These are phyloP conservation scores for Machimus atricapillus DNA, from an alignment of 2,888 invertebrate species.

Conservation along the genomic window DNA sequence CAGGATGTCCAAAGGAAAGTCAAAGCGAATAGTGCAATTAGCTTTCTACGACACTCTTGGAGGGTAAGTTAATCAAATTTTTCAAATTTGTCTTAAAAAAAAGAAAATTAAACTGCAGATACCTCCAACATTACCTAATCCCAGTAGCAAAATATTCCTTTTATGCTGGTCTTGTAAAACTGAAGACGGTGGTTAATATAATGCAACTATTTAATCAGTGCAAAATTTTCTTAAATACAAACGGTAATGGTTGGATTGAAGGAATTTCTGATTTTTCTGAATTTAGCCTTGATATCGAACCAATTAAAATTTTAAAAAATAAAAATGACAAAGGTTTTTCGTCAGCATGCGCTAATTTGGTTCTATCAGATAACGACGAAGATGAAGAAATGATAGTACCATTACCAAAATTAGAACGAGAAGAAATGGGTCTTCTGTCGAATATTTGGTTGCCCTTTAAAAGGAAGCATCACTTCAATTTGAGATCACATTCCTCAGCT, in stretches of 20 bases:
- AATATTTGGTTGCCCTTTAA: conserved; percentile 59
- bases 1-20: conserved; percentile 49
- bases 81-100: background rate
- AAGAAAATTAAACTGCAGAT: conserved; percentile 48
- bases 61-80: conserved; percentile 50
- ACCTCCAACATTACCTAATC: conserved; percentile 55
- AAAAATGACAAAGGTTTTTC: conserved; percentile 45
- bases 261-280: conserved; percentile 52
- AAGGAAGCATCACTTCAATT: conserved; percentile 55
- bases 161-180: conserved; percentile 56
- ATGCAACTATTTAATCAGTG: conserved; percentile 54
- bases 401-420: conserved; percentile 55
- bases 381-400: conserved; percentile 55
- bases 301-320: conserved; percentile 48
- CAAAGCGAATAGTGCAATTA: conserved; percentile 51
- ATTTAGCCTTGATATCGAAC: conserved; percentile 51
- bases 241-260: conserved; percentile 59
- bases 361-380: conserved; percentile 50
- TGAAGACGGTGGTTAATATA: conserved; percentile 53
- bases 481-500: conserved; percentile 54
- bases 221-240: conserved; percentile 56
- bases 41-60: conserved; percentile 60
- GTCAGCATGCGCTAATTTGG: conserved; percentile 54
- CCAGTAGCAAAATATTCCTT: conserved; percentile 58
- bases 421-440: conserved; percentile 50